Evolutionary conservation across 64 coral and sea anemone species (phyloP), one percentile per base, ranked within the genome.

Genomic region (Trachythela sp.): DNA sequence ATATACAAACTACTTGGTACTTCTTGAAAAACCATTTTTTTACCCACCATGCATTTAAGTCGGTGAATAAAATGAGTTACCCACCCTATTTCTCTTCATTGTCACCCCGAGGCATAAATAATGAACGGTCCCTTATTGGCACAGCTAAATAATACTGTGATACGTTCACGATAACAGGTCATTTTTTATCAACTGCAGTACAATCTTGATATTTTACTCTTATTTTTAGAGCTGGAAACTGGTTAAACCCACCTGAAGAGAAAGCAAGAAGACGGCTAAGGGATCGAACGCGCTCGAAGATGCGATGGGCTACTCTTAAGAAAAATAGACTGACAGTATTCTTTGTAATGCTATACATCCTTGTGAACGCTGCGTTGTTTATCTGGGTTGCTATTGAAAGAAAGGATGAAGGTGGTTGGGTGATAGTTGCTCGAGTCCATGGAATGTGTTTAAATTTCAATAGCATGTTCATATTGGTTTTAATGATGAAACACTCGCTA

Each of bases 381-480:
- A 39, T 80, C 33, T 80, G 75, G 75, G 32, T 80, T 9, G 75
- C 75, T 29, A 80, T 80, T 38, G 6, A 35, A 18, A 80, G 75
- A 13, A 80, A 80, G 34, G 75, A 80, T 22, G 75, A 80, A 80
- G 75, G 75, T 38, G 75, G 75, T 34, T 80, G 75, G 75, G 75
- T 80, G 75, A 80, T 80, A 29, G 75, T 80, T 37, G 75, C 75
- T 30, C 30, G 75, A 1, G 75, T 39, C 32, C 75, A 80, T 37
- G 75, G 75, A 35, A 80, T 80, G 75, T 80, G 75, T 37, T 80
- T 80, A 39, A 80, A 80, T 39, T 80, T 80, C 37, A 80, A 80
- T 37, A 9, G 75, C 31, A 30, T 80, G 27, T 80, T 80, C 15
- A 22, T 80, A 30, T 80, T 80, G 75, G 38, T 80, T 34, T 13